Base-by-base conservation (phyloP, 2,797 vertebrate genomes). In the Pangasius larnaudii region DNA sequence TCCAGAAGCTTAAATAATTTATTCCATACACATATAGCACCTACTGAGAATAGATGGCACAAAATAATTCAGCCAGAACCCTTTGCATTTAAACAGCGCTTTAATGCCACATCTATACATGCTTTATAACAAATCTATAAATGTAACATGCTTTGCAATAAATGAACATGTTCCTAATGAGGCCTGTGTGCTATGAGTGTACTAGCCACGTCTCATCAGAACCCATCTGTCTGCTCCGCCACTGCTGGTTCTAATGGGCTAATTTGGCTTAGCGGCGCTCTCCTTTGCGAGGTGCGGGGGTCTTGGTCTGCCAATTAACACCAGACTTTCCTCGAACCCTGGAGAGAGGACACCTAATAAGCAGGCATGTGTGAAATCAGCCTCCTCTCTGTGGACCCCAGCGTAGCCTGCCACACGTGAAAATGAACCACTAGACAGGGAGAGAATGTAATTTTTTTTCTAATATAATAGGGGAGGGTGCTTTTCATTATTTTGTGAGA, bases 271-370 rank as follows among this genome's bases (percentile, higher is more conserved):
- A 91, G 93, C 92, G 77, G 84, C 67, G 53, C 89, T 92, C 93
- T 93, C 93, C 92, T 84, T 90, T 90, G 93, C 94, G 92, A 93
- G 95, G 95, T 94, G 90, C 93, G 93, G 89, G 91, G 95, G 94
- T 95, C 94, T 93, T 92, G 93, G 94, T 95, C 94, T 95, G 94
- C 96, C 96, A 96, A 96, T 96, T 96, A 96, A 95, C 94, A 95
- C 93, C 92, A 92, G 94, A 93, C 93, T 94, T 63, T 88, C 91
- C 91, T 90, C 93, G 93, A 94, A 91, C 91, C 91, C 75, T 69
- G 90, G 85, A 90, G 94, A 93, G 85, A 85, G 83, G 78, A 63
- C 85, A 91, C 94, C 93, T 95, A 95, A 96, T 95, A 94, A 94
- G 92, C 93, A 95, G 94, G 93, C 93, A 92, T 93, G 95, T 96